Percentiles rank a stretch among this genome's conserved stretches.
phyloP scores from a whole-genome alignment of 2,113 vertebrate species.

The Oreochromis aureus region DNA sequence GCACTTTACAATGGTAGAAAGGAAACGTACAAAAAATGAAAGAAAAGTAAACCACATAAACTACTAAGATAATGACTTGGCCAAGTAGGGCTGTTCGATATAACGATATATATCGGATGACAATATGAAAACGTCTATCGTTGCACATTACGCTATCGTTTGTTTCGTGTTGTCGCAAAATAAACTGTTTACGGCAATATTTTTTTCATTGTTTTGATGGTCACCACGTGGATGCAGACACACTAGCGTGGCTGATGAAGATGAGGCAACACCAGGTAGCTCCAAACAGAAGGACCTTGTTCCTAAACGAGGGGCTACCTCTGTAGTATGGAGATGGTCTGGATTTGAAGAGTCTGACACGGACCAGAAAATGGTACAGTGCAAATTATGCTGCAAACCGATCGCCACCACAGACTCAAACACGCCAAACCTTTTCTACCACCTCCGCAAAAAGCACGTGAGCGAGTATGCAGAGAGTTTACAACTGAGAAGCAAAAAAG shows the following conservation, averaged over 20 bases:
- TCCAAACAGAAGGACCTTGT: background rate
- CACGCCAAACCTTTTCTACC: background rate
- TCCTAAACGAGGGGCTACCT: background rate
- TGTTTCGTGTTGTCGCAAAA: rapidly evolving
- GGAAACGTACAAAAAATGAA: too few species aligned
- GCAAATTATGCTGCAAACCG: background rate
- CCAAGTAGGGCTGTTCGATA: background rate
- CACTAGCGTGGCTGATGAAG: background rate
- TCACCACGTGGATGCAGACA: background rate
- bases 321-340: background rate
- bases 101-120: background rate
- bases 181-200: background rate
- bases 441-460: rapidly evolving
- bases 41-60: too few species aligned
- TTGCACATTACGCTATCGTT: background rate
- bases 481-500: background rate
- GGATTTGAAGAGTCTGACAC: background rate
- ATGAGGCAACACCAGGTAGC: background rate
- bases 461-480: background rate
- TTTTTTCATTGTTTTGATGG: background rate
- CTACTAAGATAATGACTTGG: too few species aligned
- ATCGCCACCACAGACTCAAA: rapidly evolving
- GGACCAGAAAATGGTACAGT: rapidly evolving
- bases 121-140: rapidly evolving
- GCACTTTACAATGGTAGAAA: too few species aligned